A percentile compares a stretch with the other conserved stretches of the same genome.
These are phyloP conservation scores for Caranx melampygus DNA, from an alignment of 2,113 vertebrate genomes.

Conservation along the genomic window DNA sequence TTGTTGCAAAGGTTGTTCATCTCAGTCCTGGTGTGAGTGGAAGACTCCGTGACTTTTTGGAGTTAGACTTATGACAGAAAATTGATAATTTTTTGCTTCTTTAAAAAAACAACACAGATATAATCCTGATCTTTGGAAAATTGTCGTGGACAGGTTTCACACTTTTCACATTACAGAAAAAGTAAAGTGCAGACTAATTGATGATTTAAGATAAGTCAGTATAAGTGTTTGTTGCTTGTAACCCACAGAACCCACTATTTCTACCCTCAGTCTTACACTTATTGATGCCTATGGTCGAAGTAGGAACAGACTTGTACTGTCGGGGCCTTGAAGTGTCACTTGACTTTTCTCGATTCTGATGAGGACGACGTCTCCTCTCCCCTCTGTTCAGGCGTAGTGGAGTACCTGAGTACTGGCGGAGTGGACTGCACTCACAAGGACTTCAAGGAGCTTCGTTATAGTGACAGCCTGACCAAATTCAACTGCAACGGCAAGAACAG, in stretches of 20 bases:
- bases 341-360: constrained; percentile 13
- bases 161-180: not conserved
- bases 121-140: not conserved
- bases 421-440: constrained; percentile 99
- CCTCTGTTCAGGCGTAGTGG: constrained; percentile 90
- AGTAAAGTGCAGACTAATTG: not conserved
- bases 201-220: not conserved
- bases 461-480: constrained; percentile 98
- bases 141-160: not conserved
- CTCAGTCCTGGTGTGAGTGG: too few species aligned
- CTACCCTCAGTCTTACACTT: not conserved
- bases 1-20: too few species aligned
- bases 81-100: too few species aligned
- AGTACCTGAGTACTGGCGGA: constrained; percentile 96
- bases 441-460: constrained; percentile 98
- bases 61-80: too few species aligned
- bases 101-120: too few species aligned
- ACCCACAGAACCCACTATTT: not conserved
- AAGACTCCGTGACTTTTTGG: too few species aligned
- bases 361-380: not conserved
- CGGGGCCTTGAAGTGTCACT: not conserved
- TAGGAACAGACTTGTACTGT: not conserved
- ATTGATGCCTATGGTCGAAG: not conserved
- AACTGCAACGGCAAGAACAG: constrained; percentile 97
- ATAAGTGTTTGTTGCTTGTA: not conserved